These are phyloP conservation scores for Columba guinea DNA, from an alignment of 2,797 vertebrate species.

Conservation along the genomic window DNA sequence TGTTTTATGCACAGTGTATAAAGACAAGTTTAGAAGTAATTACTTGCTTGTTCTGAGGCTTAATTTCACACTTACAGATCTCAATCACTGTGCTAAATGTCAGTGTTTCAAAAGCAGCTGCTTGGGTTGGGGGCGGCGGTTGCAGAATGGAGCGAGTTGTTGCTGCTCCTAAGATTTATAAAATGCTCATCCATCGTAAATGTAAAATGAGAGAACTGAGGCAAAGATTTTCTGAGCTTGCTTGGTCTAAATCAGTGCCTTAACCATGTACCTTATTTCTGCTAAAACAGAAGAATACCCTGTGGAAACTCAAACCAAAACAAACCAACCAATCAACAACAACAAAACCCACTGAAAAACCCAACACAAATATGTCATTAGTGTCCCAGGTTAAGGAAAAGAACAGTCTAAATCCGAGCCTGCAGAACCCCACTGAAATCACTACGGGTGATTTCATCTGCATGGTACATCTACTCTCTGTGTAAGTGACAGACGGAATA, in stretches of 20 bases:
- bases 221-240: not conserved
- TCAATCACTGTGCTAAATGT: not conserved
- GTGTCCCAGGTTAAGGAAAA: not conserved
- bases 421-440: not conserved
- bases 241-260: not conserved
- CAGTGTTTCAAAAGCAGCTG: not conserved
- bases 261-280: not conserved
- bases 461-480: not conserved
- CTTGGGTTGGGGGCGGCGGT: not conserved
- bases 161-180: not conserved
- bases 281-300: not conserved
- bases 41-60: not conserved
- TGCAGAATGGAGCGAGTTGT: not conserved
- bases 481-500: not conserved
- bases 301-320: not conserved
- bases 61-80: not conserved
- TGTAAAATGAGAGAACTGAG: not conserved
- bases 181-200: not conserved
- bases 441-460: conserved; percentile 1
- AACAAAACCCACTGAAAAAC: not conserved
- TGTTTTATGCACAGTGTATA: not conserved
- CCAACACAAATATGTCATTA: not conserved
- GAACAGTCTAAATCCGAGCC: not conserved
- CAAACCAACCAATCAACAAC: not conserved
- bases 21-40: not conserved